Base-by-base conservation (phyloP, 2,888 invertebrate genomes). In the Tinea semifulvella region DNA sequence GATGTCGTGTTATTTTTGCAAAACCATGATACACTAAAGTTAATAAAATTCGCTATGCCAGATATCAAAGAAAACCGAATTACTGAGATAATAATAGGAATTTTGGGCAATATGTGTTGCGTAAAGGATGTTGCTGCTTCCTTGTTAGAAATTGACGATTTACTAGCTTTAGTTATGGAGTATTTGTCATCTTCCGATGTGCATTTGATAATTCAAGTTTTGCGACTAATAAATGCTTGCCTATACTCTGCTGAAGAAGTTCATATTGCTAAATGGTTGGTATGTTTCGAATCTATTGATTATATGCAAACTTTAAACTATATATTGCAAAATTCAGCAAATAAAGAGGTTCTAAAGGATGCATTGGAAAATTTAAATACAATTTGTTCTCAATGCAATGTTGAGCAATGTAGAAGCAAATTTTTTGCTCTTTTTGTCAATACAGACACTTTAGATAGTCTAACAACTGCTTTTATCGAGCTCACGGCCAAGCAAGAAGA, bases 31-130 rank as follows among this genome's bases (percentile, higher is more conserved):
- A 86, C 88, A 47, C 74, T 91, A 3, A 84, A 87, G 45, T 71
- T 92, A 13, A 85, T 89, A 11, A 75, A 83, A 51, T 79, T 84
- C 46, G 82, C 83, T 0, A 58, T 89, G 40, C 74, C 79, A 38
- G 67, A 68, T 10, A 84, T 88, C 1, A 80, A 84, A 42, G 84
- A 87, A 27, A 82, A 84, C 7, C 82, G 93, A 51, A 73, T 91
- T 25, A 84, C 85, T 42, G 96, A 96, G 80, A 91, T 95, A 52
- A 74, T 92, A 26, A 74, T 95, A 11, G 95, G 95, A 4, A 91
- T 94, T 45, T 77, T 94, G 47, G 92, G 89, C 1, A 96, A 96
- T 65, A 88, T 95, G 85, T 88, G 90, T 49, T 89, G 89, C 55
- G 84, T 88, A 47, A 76, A 83, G 46, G 81, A 84, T 48, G 84